These are phyloP conservation scores for Hydroisotoma schaefferi DNA, from an alignment of 2,888 invertebrate species.

Conservation along the genomic window DNA sequence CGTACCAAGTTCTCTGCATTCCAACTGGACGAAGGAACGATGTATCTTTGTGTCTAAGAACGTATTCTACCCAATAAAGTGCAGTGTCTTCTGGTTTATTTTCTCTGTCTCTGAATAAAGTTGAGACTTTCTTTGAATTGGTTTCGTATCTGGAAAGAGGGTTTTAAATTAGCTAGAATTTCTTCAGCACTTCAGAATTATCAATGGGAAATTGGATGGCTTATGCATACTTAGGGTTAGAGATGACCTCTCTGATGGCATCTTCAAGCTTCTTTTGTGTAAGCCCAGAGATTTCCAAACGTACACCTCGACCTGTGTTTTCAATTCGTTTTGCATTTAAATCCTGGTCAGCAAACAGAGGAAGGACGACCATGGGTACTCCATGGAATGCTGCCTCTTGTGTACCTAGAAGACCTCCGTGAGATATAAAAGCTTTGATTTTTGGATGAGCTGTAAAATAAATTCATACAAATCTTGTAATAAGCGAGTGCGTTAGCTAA, in stretches of 20 bases:
- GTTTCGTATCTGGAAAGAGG: conserved; percentile 15
- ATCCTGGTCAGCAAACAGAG: conserved; percentile 42
- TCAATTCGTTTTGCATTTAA: conserved; percentile 35
- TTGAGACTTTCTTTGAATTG: conserved; percentile 13
- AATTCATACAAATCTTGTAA: neutral
- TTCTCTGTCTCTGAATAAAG: conserved; percentile 23
- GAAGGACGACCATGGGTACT: conserved; percentile 41
- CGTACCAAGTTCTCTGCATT: conserved; percentile 25
- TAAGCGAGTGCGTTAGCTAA: neutral
- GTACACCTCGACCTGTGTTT: conserved; percentile 30
- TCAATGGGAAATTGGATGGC: too few relatives aligned
- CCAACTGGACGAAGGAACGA: conserved; percentile 19
- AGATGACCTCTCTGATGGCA: conserved; percentile 25
- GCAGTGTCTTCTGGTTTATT: conserved; percentile 35
- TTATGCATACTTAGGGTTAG: too few relatives aligned
- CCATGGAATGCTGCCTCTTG: conserved; percentile 35
- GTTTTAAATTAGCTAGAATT: too few relatives aligned
- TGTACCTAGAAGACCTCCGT: conserved; percentile 29
- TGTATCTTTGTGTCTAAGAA: conserved; percentile 24
- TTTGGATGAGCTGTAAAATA: conserved; percentile 22
- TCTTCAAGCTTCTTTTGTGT: conserved; percentile 22
- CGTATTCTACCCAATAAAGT: conserved; percentile 38
- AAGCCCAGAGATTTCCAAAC: conserved; percentile 29
- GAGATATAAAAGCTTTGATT: conserved; percentile 37
- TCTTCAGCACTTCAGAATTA: too few relatives aligned